Evolutionary conservation across 2,888 invertebrate species (phyloP), one percentile per base, ranked within the genome.

Genomic region (Rhagonycha fulva): DNA sequence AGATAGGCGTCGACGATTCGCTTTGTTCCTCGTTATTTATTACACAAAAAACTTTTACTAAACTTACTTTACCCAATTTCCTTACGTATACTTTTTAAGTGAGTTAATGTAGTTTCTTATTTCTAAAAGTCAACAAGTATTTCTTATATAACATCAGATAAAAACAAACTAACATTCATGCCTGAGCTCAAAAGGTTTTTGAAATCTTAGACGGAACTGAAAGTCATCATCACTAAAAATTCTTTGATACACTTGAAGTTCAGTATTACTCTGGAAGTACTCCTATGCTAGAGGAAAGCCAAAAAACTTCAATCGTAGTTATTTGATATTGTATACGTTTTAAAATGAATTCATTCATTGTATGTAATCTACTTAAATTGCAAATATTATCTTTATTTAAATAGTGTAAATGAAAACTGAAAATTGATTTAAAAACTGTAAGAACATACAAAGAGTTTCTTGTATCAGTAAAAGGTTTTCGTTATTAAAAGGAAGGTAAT

Each of bases 11-110:
- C 67, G 71, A 30, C 32, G 66, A 66, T 67, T 23, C 14, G n/a
- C 62, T 68, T 47, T 68, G 68, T 47, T 67, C 72, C 23, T 26
- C 68, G 72, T 14, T 72, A 68, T 72, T 72, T 68, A 72, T 72
- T 68, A 68, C 62, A 72, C 23, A 30, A 68, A 70, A 19, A 63
- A 14, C 11, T 63, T 71, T 66, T 66, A 66, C 63, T 66, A 66
- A 66, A 66, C 63, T 66, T 66, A 66, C 63, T 66, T 66, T 66
- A 66, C 63, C 26, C 63, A 66, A 66, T 66, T 66, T 66, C 63
- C 63, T 66, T 66, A 66, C 63, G 63, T 66, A 66, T 23, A 66
- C 63, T 66, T 71, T 71, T 71, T 62, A 26, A 26, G 62, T 26
- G 62, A 30, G 28, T 71, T 71, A 71, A 63, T 71, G 62, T 30